Evolutionary conservation across 2,113 vertebrate species (phyloP).

Genomic region (Capricornis sumatraensis): DNA sequence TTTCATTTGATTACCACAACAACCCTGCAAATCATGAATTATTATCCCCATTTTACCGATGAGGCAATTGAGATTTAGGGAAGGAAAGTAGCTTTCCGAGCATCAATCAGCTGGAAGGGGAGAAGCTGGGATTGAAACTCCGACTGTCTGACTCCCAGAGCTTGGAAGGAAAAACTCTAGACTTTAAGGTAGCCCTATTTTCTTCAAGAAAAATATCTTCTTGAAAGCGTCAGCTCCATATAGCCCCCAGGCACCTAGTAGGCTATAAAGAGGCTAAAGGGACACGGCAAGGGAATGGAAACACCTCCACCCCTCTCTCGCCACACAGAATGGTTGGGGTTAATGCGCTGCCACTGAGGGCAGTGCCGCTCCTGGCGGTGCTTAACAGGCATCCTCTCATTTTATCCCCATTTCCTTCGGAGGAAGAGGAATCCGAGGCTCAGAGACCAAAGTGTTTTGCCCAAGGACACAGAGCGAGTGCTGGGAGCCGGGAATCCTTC

Average conservation of each 20-base stretch:
- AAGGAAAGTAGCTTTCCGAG: background rate
- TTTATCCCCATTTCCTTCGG: background rate
- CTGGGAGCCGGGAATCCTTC: background rate
- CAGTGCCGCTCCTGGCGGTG: background rate
- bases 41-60: background rate
- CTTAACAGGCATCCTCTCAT: background rate
- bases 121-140: background rate
- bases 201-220: constrained; percentile 12
- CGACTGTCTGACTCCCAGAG: background rate
- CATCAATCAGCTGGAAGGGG: background rate
- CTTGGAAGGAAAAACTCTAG: background rate
- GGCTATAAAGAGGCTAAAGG: background rate
- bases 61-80: background rate
- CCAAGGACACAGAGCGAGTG: background rate
- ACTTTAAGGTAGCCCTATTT: background rate
- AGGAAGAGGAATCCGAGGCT: background rate
- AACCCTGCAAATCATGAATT: background rate
- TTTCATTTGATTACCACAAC: background rate
- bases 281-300: background rate
- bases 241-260: background rate
- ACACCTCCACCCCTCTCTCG: background rate
- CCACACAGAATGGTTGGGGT: background rate
- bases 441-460: background rate
- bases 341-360: background rate
- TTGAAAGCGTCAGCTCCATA: background rate